Evolutionary conservation across 2,797 vertebrate genomes (phyloP).

Genomic region (Morus bassanus): DNA sequence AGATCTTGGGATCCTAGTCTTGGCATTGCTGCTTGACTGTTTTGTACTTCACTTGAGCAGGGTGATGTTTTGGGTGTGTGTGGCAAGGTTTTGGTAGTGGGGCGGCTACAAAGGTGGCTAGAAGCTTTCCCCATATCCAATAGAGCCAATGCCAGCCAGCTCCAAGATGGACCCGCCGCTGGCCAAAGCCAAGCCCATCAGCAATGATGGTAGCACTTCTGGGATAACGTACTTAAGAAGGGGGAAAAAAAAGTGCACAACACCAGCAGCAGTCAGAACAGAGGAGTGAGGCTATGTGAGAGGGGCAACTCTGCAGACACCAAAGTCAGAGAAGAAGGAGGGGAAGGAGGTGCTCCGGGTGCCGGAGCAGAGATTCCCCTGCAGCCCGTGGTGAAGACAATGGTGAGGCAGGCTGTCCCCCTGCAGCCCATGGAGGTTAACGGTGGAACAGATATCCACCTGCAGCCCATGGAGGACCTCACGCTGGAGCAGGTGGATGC

Average conservation of each 20-base stretch:
- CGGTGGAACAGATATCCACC: neutral
- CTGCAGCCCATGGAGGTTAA: neutral
- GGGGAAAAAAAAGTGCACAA: rapidly evolving
- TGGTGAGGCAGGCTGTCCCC: neutral
- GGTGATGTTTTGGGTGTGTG: neutral
- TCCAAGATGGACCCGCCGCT: neutral
- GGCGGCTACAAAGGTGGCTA: neutral
- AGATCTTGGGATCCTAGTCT: neutral
- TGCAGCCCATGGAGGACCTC: neutral
- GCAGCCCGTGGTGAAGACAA: neutral
- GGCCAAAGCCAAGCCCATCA: neutral
- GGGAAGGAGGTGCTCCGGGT: neutral
- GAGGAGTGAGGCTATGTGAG: neutral
- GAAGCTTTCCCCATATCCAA: neutral
- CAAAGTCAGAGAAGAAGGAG: neutral
- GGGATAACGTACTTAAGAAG: neutral
- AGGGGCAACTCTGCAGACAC: neutral
- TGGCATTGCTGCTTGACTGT: neutral
- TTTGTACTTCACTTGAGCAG: neutral
- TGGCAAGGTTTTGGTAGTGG: neutral
- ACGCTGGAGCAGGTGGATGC: neutral
- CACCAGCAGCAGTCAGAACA: neutral
- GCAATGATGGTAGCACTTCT: rapidly evolving
- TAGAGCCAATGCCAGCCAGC: neutral
- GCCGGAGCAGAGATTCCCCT: neutral